Evolutionary conservation across 2,113 vertebrate genomes (phyloP), one percentile per base, ranked within the genome.

Genomic region (Platysternon megacephalum): DNA sequence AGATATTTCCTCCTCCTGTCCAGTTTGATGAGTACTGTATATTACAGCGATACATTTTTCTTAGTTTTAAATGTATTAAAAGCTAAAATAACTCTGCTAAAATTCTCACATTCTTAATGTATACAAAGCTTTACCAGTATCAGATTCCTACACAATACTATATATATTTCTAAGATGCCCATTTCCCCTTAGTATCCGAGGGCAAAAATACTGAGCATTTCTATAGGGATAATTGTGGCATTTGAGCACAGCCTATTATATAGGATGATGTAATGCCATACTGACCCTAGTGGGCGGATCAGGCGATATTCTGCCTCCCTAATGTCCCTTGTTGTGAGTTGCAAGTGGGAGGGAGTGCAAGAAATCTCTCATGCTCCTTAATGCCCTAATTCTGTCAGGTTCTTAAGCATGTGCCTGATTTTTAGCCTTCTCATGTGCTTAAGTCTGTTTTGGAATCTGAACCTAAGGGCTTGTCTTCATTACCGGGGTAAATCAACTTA

Each of bases 1-100:
- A 24, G 32, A 87, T 49, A 86, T 95, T 92, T 93, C 93, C 58
- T 93, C 39, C 21, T 88, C 48, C 87, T 61, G 56, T 72, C 39
- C 87, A 91, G 21, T 55, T 16, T 81, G 6, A 49, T 92, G 8
- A 46, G 52, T 79, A 91, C 52, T 14, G 65, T 12, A n/a, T 82
- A 65, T 82, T 55, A 92, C 46, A 87, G 65, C 49, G 8, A 46
- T 91, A 85, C 10, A 48, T 80, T 94, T 95, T 91, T 91, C 49
- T 96, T 90, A 13, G 89, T 55, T 87, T 39, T 26, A 93, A 94
- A 80, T 2, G 42, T 88, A 80, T 83, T 85, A 72, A 94, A 94
- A 95, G 82, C 79, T 84, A 39, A 5, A 7, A 84, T 82, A 91
- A 85, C 68, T 79, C 49, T 61, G 17, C 28, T 93, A 83, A 42